Evolutionary conservation across 2,888 invertebrate species (phyloP).

Genomic region (Melanotus villosus): DNA sequence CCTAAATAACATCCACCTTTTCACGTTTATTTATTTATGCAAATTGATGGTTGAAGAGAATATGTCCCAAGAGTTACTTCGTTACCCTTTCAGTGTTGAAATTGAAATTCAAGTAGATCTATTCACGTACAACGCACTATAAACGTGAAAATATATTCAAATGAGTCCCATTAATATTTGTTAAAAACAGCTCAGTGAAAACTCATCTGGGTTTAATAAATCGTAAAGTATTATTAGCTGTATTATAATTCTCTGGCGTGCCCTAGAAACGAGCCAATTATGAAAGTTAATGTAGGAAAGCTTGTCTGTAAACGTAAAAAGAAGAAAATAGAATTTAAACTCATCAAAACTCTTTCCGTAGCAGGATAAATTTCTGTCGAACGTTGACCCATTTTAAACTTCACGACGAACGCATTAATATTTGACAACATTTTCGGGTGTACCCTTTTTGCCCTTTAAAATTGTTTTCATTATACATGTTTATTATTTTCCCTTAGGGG

Average conservation of each 20-base stretch:
- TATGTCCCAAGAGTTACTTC: too few relatives aligned
- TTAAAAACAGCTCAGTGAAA: not conserved
- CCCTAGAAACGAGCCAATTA: not conserved
- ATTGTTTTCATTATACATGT: slow-evolving; percentile 12
- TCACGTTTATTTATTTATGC: too few relatives aligned
- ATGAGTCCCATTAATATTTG: not conserved
- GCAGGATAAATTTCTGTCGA: not conserved
- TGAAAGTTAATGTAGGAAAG: slow-evolving; percentile 5
- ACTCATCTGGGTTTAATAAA: slow-evolving; percentile 1
- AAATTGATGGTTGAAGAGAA: too few relatives aligned
- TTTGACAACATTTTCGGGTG: slow-evolving; percentile 9
- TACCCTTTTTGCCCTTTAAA: not conserved
- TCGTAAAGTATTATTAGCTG: too few relatives aligned
- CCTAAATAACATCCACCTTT: too few relatives aligned
- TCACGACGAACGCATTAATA: not conserved
- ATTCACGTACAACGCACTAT: not conserved
- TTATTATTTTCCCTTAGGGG: slow-evolving; percentile 18
- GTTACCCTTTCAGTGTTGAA: not conserved
- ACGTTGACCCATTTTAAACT: not conserved
- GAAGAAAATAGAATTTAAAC: not conserved
- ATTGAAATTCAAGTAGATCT: not conserved
- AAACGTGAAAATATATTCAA: not conserved
- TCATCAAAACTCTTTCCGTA: not conserved
- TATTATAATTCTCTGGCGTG: not conserved
- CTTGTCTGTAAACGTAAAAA: too few relatives aligned